Evolutionary conservation across 2,888 invertebrate species (phyloP), one percentile per base, ranked within the genome.

Genomic region (Tenodera sinensis): DNA sequence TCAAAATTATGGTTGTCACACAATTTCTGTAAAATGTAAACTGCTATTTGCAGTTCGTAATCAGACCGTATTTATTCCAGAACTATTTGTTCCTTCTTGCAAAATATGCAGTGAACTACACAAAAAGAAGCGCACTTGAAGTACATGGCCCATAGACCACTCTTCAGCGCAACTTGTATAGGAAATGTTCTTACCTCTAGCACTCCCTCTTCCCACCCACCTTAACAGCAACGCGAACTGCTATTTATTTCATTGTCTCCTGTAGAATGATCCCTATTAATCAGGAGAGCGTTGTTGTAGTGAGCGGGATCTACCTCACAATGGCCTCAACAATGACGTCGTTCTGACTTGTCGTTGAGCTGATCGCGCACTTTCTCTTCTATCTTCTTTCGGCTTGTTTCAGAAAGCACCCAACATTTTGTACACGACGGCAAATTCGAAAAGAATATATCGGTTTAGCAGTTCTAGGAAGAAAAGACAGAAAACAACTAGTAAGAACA

Each of bases 201-300:
- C 54, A 20, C 54, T 6, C 20, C 6, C 54, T 7, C 54, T 54
- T 54, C 7, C 54, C 54, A 54, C 54, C 54, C 54, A 54, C 54
- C 54, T 71, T 71, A 71, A 71, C 54, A 71, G 54, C 54, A 71
- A 71, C 54, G 54, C 54, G 54, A 71, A 71, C 54, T 34, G 87
- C 34, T 87, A 82, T 87, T 83, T 87, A 87, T 87, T 87, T 30
- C 42, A 83, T 83, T 83, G 87, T 87, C 87, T 82, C 82, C 34
- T 82, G 83, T 34, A 83, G 83, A 87, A 87, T 87, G 87, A 27
- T 87, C 25, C 20, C 87, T 83, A 87, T 87, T 87, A 87, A 87
- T 87, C 87, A 87, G 87, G 20, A 71, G 54, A 25, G 54, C 54
- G 54, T 25, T 71, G 54, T 71, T 71, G 54, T 71, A 71, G 54